Conservation (phyloP, 2,888 invertebrate genomes). For the Drosophila diplacantha region DNA sequence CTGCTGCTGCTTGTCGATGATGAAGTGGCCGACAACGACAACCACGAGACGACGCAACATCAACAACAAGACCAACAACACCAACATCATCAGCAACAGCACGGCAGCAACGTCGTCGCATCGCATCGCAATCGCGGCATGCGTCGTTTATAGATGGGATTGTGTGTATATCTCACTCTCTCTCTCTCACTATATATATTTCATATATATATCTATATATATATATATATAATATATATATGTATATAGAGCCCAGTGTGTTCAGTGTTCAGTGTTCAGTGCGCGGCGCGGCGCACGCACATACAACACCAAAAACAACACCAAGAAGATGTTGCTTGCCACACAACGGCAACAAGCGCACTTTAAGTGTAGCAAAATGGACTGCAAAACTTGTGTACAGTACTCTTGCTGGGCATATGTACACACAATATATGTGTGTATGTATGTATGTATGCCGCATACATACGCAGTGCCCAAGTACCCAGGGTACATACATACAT, state of each 20-base stretch:
- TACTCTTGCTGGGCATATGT: constrained; percentile 33
- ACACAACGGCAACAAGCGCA: constrained; percentile 48
- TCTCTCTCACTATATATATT: constrained; percentile 10
- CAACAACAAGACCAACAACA: constrained; percentile 38
- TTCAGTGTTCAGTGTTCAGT: constrained; percentile 35
- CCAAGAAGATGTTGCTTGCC: constrained; percentile 29
- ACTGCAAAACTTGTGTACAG: constrained; percentile 65
- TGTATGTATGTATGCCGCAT: constrained; percentile 12
- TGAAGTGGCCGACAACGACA: constrained; percentile 59
- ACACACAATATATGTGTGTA: constrained; percentile 14
- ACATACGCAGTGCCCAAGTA: constrained; percentile 7
- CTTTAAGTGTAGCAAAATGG: constrained; percentile 66
- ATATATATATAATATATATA: background rate
- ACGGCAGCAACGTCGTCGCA: constrained; percentile 31
- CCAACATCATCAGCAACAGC: constrained; percentile 10
- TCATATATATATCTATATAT: constrained; percentile 13
- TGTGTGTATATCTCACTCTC: constrained; percentile 20
- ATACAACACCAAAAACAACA: constrained; percentile 46
- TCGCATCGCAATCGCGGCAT: constrained; percentile 39
- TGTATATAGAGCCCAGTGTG: constrained; percentile 16
- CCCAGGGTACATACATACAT: constrained; percentile 2
- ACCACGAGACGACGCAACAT: constrained; percentile 38
- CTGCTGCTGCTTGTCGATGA: constrained; percentile 61
- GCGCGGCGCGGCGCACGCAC: constrained; percentile 66
- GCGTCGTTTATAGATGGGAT: constrained; percentile 46